Base-by-base conservation (phyloP, 2,113 vertebrate species). In the Actinemys pallida region DNA sequence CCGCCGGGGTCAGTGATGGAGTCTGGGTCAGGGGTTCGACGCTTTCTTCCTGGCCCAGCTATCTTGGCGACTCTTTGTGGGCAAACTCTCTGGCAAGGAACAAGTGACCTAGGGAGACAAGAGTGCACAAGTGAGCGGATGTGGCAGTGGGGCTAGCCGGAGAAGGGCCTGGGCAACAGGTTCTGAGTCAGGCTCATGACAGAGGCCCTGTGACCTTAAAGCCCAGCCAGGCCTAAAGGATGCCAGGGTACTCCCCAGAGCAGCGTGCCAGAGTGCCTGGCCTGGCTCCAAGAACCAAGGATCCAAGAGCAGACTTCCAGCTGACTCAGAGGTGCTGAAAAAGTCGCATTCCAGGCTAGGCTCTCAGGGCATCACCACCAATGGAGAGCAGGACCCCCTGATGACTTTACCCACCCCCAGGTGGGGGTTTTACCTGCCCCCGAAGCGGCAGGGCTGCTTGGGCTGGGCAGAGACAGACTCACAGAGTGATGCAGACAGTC, bases 21-120 rank as follows among this genome's bases (percentile, higher is more conserved):
- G 98, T 99, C 99, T 99, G 99, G 99, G 98, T 99, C 99, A 99
- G 99, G 99, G 99, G 98, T 99, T 98, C 98, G 99, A 97, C 99
- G 99, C 98, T 99, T 99, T 98, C 99, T 99, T 98, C 99, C 98
- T 96, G 99, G 99, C 98, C 99, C 99, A 97, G 99, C 99, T 99
- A 99, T 99, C 98, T 99, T 99, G 99, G 99, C 99, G 99, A 99
- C 97, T 99, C 99, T 99, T 97, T 98, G 98, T 98, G 98, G 97
- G 98, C 98, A 99, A 99, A 98, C 97, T 98, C 98, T 99, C 98
- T 98, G 98, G 98, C 98, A 99, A 98, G 98, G 98, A 99, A 99
- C 98, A 97, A 97, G 98, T 97, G 98, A 97, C 98, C 98, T 98
- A 97, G 93, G 42, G 72, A 98, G 82, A 94, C 59, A 49, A 78